Base-by-base conservation (phyloP, 2,797 vertebrate species). In the Cossypha niveicapilla region DNA sequence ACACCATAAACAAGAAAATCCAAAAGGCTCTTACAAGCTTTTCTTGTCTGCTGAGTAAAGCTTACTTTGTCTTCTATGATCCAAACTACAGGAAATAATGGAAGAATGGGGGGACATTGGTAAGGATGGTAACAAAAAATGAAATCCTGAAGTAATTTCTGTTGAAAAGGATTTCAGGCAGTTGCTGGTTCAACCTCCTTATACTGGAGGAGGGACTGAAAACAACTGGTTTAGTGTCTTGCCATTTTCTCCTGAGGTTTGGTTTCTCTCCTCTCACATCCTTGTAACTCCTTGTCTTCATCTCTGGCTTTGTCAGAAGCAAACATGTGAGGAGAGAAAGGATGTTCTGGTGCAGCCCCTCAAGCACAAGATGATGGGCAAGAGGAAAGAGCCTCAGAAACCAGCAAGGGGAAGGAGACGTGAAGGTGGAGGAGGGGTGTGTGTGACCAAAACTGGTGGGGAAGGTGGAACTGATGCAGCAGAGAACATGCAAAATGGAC, bases 401-500 rank as follows among this genome's bases (percentile, higher is more conserved):
- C 11, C n/a, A 58, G 32, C 0, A 2, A 18, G 1, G 4, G 23
- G 19, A 74, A 74, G 22, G 21, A 87, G 39, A 50, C 15, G 7
- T 6, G 25, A 47, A 79, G 18, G 44, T 44, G 67, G 24, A 68
- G 14, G 14, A 42, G n/a, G 10, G 28, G 6, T 3, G 11, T 25
- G 12, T 6, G 24, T 44, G 37, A 63, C 60, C 10, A 48, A 50
- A 76, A 51, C 8, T 28, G 34, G 17, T 34, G 23, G 24, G 23
- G n/a, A 75, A 76, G 50, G 35, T 30, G 42, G 54, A 88, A 30
- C 30, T 58, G 62, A 25, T 5, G 15, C 21, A 1, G 1, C 37
- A 27, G 8, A 32, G 32, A 65, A 60, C 0, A 0, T 30, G 51
- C 17, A 37, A 67, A 66, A 35, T 5, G 19, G 65, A 13, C 32